Evolutionary conservation across 1,140 invertebrate species (phyloP), one percentile per base, ranked within the genome.

Genomic region (Drosophila punjabiensis): DNA sequence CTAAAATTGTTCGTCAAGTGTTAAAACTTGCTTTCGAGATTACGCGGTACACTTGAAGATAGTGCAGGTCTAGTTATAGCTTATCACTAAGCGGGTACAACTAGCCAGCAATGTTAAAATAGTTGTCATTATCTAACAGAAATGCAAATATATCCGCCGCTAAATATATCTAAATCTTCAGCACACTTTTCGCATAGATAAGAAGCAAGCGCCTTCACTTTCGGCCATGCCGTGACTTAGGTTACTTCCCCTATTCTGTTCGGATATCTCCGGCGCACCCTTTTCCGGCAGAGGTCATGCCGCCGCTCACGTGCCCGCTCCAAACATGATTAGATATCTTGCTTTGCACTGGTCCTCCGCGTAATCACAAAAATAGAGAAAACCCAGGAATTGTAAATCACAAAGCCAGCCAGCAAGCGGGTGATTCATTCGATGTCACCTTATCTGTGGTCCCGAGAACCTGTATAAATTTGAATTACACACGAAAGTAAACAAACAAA

Each of bases 261-360:
- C 9, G 67, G 35, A 5, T 50, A 48, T 33, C 53, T 60, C 35
- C 5, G 30, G 16, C 66, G 28, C 66, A 43, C 16, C 65, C 30
- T 52, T 69, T 16, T 14, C 14, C 35, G 35, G 10, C 35, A 28
- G n/a, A 32, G 35, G 28, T 18, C 35, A n/a, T 35, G 32, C 14
- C 30, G 33, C 33, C 20, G 20, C 48, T 50, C 53, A 73, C 55
- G 55, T 66, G 47, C n/a, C 1, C 24, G 11, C 18, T 47, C 39
- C 16, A 30, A 65, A 24, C 50, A 47, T 30, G 55, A 77, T 77
- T 77, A 77, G 75, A 77, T 77, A 67, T 20, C 35, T 10, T n/a
- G 41, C 52, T 37, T 13, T 39, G 43, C 33, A 45, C n/a, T 16
- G 55, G 20, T 28, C 20, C 55, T 37, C 18, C 18, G 20, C 55